Percentiles rank a stretch among this genome's conserved stretches.
These are phyloP conservation scores for Charaxes varanes DNA, from an alignment of 1,140 invertebrate species.

Conservation along the genomic window DNA sequence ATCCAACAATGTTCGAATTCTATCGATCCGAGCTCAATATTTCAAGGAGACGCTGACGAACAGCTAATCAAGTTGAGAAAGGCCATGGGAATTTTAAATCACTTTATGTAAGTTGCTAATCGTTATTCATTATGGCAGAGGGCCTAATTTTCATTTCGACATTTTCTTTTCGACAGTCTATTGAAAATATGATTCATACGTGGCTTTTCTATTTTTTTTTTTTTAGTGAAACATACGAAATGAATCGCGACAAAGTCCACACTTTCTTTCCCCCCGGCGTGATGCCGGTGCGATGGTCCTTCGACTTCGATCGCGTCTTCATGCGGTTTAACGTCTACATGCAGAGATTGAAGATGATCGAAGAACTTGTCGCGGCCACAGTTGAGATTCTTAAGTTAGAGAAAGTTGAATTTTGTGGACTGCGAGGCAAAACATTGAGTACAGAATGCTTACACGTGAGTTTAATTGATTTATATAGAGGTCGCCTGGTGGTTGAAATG, in stretches of 20 bases:
- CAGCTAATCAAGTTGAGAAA: conserved; percentile 71
- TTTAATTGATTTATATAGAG: too few relatives aligned
- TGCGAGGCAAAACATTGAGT: conserved; percentile 81
- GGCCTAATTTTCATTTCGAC: too few relatives aligned
- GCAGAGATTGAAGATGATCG: conserved; percentile 75
- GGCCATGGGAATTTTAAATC: conserved; percentile 66
- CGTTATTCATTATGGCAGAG: too few relatives aligned
- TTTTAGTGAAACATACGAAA: conserved; percentile 54
- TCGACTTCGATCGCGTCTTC: conserved; percentile 83
- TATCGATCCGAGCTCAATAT: conserved; percentile 77
- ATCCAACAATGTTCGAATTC: conserved; percentile 77
- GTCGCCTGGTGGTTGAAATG: too few relatives aligned
- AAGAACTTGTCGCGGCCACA: conserved; percentile 82
- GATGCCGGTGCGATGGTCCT: conserved; percentile 80
- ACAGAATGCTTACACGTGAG: conserved; percentile 72
- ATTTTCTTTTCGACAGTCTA: too few relatives aligned
- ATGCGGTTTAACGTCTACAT: conserved; percentile 80
- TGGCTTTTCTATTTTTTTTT: not conserved
- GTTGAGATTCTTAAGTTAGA: conserved; percentile 91
- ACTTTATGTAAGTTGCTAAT: conserved; percentile 67
- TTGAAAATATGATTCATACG: too few relatives aligned
- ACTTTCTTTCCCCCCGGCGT: conserved; percentile 59
- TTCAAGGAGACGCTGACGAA: conserved; percentile 83
- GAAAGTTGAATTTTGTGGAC: conserved; percentile 88
- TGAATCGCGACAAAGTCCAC: conserved; percentile 64